phyloP scores from a whole-genome alignment of 2,797 vertebrate genomes.

The Peromyscus eremicus region DNA sequence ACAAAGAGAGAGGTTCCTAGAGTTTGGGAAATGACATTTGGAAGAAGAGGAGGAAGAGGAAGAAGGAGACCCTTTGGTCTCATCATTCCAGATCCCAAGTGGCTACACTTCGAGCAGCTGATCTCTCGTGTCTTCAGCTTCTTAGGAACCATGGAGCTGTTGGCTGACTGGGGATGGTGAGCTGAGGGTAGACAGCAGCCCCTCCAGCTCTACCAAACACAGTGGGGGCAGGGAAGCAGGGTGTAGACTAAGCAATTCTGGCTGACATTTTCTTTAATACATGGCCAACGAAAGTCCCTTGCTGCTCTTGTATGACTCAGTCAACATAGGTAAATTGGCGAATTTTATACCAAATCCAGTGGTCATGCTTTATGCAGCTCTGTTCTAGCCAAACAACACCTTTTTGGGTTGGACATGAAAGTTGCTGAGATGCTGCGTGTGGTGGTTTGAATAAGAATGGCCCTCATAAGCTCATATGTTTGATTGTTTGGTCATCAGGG shows the following conservation, averaged over 20 bases:
- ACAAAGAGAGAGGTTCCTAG: not conserved
- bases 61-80: too few relatives aligned
- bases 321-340: conserved; percentile 35
- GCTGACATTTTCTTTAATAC: conserved; percentile 8
- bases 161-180: not conserved
- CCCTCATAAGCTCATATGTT: not conserved
- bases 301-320: conserved; percentile 43
- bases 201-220: not conserved
- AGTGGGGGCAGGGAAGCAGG: not conserved
- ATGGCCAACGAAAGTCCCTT: not conserved
- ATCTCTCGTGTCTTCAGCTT: not conserved
- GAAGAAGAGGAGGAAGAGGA: too few relatives aligned
- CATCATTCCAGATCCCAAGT: not conserved
- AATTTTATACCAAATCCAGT: conserved; percentile 31
- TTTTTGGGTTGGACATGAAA: conserved; percentile 46
- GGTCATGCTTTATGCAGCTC: conserved; percentile 30
- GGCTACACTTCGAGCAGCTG: not conserved
- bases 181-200: not conserved
- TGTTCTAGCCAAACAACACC: conserved; percentile 42
- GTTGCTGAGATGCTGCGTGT: not conserved
- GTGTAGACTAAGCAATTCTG: not conserved
- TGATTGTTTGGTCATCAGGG: not conserved
- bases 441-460: not conserved
- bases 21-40: too few relatives aligned
- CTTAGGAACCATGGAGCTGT: not conserved